Evolutionary conservation across 23 tunicate genomes (phyloP), one percentile per base, ranked within the genome.

Genomic region (Oikopleura albicans): DNA sequence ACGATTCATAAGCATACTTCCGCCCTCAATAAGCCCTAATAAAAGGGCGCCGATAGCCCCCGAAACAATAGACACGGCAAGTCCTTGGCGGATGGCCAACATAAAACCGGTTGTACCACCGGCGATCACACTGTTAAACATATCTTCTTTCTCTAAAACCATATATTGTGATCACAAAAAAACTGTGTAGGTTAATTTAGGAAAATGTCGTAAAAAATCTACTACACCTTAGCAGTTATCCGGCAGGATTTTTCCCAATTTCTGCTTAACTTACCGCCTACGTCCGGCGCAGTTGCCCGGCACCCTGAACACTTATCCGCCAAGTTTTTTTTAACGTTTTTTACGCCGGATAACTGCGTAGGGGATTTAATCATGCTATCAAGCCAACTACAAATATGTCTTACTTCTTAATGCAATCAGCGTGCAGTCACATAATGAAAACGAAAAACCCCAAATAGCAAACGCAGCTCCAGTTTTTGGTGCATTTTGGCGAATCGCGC

Each of bases 381-480:
- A n/a, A n/a, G n/a, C n/a, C n/a, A n/a, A n/a, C n/a, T n/a, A n/a
- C n/a, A n/a, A n/a, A n/a, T n/a, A n/a, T n/a, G n/a, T 91, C 86
- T 94, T 94, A 83, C 76, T 84, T 34, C 98, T 66, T 1, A 94
- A 39, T 0, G 98, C 94, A 75, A 90, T 91, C 39, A 94, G 83
- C 0, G 95, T 41, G 59, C 98, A 94, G 83, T 94, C 98, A 85
- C 88, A 94, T 29, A 88, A 38, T 39, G 98, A 90, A 85, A 94
- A 94, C 0, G 91, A 88, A 33, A 94, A 86, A 31, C 98, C 98
- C 98, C 98, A 94, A 83, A 88, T 90, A 39, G 90, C 98, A 87
- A 94, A 94, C 37, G 91, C 91, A 38, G 88, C 95, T 35, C 96
- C 98, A 40, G 98, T 94, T 75, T 91, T 84, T 57, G 98, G 98